Evolutionary conservation across 2,888 invertebrate genomes (phyloP).

Genomic region (Nebria brevicollis): DNA sequence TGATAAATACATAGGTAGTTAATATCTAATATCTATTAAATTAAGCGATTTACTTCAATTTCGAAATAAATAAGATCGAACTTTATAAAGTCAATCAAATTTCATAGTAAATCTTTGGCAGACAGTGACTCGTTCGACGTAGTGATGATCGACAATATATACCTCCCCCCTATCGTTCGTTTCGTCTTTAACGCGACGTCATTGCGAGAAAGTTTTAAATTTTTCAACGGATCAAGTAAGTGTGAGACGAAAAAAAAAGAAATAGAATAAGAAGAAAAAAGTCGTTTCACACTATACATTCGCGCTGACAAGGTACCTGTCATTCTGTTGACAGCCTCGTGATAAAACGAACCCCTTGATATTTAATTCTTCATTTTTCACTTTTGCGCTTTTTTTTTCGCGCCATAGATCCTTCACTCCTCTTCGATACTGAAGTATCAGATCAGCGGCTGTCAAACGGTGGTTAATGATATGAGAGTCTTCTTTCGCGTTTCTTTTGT

Average conservation of each 20-base stretch:
- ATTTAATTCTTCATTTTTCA: slow-evolving; percentile 1
- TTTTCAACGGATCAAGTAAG: not conserved
- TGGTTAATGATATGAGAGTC: not conserved
- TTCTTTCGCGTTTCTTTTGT: not conserved
- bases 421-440: not conserved
- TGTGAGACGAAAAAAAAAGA: not conserved
- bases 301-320: not conserved
- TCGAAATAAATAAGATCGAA: no score
- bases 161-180: not conserved
- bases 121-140: not conserved
- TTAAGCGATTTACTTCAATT: no score
- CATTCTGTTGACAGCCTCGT: not conserved
- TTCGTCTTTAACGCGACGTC: not conserved
- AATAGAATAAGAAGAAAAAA: not conserved
- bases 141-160: not conserved
- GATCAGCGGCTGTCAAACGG: slow-evolving; percentile 1
- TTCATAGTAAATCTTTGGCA: no score
- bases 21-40: no score
- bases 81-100: no score
- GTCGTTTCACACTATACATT: no score
- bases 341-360: not conserved
- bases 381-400: not conserved
- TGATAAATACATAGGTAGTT: no score
- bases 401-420: not conserved
- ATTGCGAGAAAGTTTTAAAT: not conserved